Evolutionary conservation across 2,888 invertebrate genomes (phyloP).

Genomic region (Agonopterix subpropinquella): DNA sequence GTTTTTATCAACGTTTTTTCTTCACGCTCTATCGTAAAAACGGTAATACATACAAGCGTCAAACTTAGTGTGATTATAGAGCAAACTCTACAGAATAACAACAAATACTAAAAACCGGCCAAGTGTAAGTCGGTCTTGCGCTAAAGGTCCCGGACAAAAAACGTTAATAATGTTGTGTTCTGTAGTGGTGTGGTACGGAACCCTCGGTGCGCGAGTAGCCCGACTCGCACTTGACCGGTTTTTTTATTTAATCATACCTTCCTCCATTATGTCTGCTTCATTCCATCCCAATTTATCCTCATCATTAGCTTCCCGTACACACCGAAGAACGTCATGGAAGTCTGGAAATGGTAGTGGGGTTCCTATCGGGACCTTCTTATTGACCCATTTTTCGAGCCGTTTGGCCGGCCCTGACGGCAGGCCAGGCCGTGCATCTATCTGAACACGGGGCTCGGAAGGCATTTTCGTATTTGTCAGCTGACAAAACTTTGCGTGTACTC

Average conservation of each 20-base stretch:
- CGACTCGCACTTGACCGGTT: too few relatives aligned
- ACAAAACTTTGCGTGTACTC: conserved; percentile 77
- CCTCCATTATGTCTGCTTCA: conserved; percentile 60
- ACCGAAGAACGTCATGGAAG: conserved; percentile 70
- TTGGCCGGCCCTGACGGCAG: conserved; percentile 55
- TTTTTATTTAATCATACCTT: conserved; percentile 55
- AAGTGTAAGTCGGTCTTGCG: too few relatives aligned
- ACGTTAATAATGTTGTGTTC: too few relatives aligned
- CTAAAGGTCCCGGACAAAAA: too few relatives aligned
- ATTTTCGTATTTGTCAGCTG: conserved; percentile 75
- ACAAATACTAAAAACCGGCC: too few relatives aligned
- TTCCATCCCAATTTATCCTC: conserved; percentile 58
- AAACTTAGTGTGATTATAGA: too few relatives aligned
- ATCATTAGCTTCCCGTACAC: conserved; percentile 55
- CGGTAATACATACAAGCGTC: too few relatives aligned
- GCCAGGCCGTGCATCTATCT: conserved; percentile 49
- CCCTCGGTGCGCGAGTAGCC: too few relatives aligned
- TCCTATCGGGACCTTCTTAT: conserved; percentile 59
- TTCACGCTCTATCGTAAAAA: too few relatives aligned
- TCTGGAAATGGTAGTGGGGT: conserved; percentile 67
- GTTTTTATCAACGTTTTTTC: too few relatives aligned
- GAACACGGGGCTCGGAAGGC: conserved; percentile 59
- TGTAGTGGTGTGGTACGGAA: too few relatives aligned
- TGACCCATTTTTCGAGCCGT: conserved; percentile 57
- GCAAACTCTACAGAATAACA: too few relatives aligned